Evolutionary conservation across 35 echinoderm and acorn worm genomes (phyloP), one percentile per base, ranked within the genome.

Genomic region (Acanthaster planci): DNA sequence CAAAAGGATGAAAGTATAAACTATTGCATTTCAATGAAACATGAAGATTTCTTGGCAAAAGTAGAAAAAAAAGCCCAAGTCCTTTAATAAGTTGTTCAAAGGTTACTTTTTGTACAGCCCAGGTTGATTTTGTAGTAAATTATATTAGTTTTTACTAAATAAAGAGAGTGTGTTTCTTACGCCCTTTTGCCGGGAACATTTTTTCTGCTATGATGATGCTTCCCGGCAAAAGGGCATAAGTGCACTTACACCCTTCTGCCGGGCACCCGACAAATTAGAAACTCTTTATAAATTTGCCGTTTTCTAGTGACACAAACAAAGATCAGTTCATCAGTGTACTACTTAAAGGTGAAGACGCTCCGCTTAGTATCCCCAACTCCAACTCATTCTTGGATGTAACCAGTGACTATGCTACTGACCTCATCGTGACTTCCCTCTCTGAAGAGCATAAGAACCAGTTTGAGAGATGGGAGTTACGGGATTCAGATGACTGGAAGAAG

Each of bases 301-400:
- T 72, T 72, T 72, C 26, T 29, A 72, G 64, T 72, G 64, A 72
- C 64, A 72, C 64, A 14, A 8, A 30, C 0, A 72, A 72, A 3
- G 21, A 34, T 6, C 37, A 9, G 42, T 79, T 88, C 19, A 58
- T 22, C 55, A 81, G 59, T 37, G 60, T 19, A 21, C 21, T 21
- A 37, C 50, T 81, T 10, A 15, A 40, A 8, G 77, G 52, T 60
- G 32, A 18, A 0, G 55, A 26, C n/a, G 67, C 30, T 9, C 38
- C n/a, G 14, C 51, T 89, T 18, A 30, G 52, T 2, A 79, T 82
- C 1, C 94, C 94, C 2, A 84, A 92, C 87, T 85, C 83, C 0
- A 84, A 97, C 29, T 82, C 86, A 16, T 97, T 97, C 55, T 38
- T 97, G 18, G 90, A 97, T 76, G 7, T 97, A 26, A 86, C 60